phyloP scores from a whole-genome alignment of 2,888 invertebrate species.

The Ichneumoninae sp. region DNA sequence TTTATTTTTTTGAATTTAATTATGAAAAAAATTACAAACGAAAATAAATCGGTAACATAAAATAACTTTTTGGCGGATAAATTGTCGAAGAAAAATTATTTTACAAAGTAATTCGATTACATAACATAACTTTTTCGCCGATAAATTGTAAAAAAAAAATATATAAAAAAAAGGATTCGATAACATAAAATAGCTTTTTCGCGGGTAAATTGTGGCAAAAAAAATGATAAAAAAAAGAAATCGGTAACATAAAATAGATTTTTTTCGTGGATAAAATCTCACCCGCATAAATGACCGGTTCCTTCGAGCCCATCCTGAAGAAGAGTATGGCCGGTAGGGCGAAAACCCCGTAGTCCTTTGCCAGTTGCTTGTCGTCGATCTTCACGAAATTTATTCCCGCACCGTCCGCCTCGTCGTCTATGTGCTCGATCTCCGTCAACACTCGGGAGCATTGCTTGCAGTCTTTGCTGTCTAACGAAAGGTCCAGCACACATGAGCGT shows the following conservation, averaged over 20 bases:
- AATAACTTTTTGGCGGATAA: no score
- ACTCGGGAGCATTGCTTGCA: conserved; percentile 97
- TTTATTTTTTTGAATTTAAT: not conserved
- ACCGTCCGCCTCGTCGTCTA: conserved; percentile 96
- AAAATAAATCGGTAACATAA: no score
- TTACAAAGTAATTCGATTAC: no score
- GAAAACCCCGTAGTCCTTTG: conserved; percentile 95
- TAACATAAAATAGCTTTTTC: no score
- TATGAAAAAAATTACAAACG: not conserved
- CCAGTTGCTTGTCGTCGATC: conserved; percentile 94
- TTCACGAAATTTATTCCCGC: conserved; percentile 97
- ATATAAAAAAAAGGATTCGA: no score
- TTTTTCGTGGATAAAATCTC: conserved; percentile 65
- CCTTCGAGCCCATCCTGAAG: conserved; percentile 94
- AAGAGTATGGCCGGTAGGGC: conserved; percentile 96
- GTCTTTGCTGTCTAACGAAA: conserved; percentile 95
- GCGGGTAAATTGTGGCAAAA: not conserved
- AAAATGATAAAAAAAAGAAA: not conserved
- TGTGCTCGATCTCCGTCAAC: conserved; percentile 94
- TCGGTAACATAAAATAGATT: not conserved
- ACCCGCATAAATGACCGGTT: conserved; percentile 96
- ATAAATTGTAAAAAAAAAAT: not conserved
- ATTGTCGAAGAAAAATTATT: no score
- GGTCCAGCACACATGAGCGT: conserved; percentile 69
- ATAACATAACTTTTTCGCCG: not conserved